These are phyloP conservation scores for Ptychoptera contaminata DNA, from an alignment of 2,888 invertebrate genomes.

Conservation along the genomic window DNA sequence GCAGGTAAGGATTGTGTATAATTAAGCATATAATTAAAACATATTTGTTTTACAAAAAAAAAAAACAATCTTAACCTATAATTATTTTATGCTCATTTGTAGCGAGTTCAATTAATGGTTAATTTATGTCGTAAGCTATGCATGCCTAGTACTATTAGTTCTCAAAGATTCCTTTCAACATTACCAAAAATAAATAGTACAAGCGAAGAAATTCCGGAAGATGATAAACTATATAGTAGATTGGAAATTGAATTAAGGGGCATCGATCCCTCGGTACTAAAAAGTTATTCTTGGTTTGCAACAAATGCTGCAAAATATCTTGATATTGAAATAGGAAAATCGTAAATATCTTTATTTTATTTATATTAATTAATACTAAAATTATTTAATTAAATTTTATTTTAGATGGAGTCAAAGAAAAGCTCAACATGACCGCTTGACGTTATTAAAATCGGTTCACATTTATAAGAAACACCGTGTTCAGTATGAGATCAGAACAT, in stretches of 20 bases:
- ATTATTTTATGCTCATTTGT: too few relatives aligned
- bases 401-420: constrained; percentile 58
- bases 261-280: constrained; percentile 72
- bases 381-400: constrained; percentile 13
- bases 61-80: too few relatives aligned
- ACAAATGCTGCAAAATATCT: constrained; percentile 65
- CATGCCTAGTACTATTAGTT: too few relatives aligned
- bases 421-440: constrained; percentile 58
- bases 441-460: constrained; percentile 74
- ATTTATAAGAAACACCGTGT: constrained; percentile 86
- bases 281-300: constrained; percentile 78
- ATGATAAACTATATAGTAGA: constrained; percentile 64
- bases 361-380: constrained; percentile 4
- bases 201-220: constrained; percentile 11
- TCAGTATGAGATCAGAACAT: constrained; percentile 91
- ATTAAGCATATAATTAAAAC: too few relatives aligned
- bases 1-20: too few relatives aligned
- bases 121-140: too few relatives aligned
- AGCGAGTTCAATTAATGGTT: too few relatives aligned
- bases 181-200: neutral
- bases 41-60: too few relatives aligned
- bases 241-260: constrained; percentile 76
- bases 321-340: constrained; percentile 55
- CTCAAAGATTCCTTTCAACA: too few relatives aligned
- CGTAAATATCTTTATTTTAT: constrained; percentile 32